Conservation (phyloP, 2,888 invertebrate species). For the Galeruca laticollis region DNA sequence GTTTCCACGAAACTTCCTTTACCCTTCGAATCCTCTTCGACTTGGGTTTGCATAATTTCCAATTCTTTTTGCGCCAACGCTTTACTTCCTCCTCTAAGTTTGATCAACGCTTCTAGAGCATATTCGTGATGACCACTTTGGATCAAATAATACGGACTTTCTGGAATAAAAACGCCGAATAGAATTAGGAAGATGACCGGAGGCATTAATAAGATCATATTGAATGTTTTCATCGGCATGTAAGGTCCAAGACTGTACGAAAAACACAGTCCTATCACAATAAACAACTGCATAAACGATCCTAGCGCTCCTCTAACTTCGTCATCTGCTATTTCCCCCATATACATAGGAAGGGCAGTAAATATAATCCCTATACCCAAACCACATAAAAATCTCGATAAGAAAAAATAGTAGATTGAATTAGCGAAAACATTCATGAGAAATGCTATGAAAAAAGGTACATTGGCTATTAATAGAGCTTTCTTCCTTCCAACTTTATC, state of each 20-base stretch:
- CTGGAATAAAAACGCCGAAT: slow-evolving; percentile 81
- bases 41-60: slow-evolving; percentile 70
- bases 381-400: slow-evolving; percentile 70
- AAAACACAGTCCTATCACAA: slow-evolving; percentile 76
- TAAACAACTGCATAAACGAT: slow-evolving; percentile 83
- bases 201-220: slow-evolving; percentile 74
- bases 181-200: slow-evolving; percentile 73
- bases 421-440: slow-evolving; percentile 66
- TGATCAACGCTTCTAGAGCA: slow-evolving; percentile 71
- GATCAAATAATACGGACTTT: slow-evolving; percentile 81
- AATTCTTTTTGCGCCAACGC: slow-evolving; percentile 76
- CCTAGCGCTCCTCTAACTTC: slow-evolving; percentile 85
- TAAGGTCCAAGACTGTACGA: slow-evolving; percentile 81
- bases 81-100: slow-evolving; percentile 75
- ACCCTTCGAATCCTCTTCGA: slow-evolving; percentile 66
- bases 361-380: slow-evolving; percentile 78
- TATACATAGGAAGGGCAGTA: slow-evolving; percentile 85
- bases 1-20: slow-evolving; percentile 65
- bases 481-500: slow-evolving; percentile 78
- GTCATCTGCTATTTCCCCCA: slow-evolving; percentile 85
- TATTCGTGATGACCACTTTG: slow-evolving; percentile 70
- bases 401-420: slow-evolving; percentile 56
- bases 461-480: slow-evolving; percentile 74
- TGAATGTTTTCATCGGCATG: slow-evolving; percentile 75
- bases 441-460: slow-evolving; percentile 80